A percentile compares a stretch with the other conserved stretches of the same genome.
Evolutionary conservation across 2,797 vertebrate species (phyloP).

Genomic region (Acrossocheilus fasciatus): DNA sequence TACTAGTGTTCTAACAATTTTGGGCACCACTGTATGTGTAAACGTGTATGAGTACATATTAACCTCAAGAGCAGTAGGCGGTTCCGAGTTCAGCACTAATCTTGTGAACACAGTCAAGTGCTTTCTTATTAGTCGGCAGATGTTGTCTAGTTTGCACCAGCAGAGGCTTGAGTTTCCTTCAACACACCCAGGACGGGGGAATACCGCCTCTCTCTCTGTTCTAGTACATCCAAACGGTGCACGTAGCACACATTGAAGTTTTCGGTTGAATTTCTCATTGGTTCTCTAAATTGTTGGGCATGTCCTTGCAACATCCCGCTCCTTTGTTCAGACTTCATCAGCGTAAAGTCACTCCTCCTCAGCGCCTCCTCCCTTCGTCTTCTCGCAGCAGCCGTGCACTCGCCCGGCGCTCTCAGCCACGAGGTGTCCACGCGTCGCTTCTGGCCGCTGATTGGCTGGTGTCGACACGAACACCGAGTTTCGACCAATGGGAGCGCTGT

Average conservation of each 20-base stretch:
- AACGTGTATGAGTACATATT: neutral
- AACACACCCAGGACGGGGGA: neutral
- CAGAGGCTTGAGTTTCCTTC: neutral
- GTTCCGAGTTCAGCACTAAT: neutral
- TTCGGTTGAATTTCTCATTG: neutral
- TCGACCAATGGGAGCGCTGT: conserved; percentile 85
- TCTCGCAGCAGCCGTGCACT: conserved; percentile 74
- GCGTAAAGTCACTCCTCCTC: neutral
- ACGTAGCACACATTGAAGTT: neutral
- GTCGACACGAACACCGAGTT: conserved; percentile 77
- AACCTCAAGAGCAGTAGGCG: neutral
- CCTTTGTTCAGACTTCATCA: conserved; percentile 38
- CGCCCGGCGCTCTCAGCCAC: conserved; percentile 65
- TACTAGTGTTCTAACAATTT: too few relatives aligned
- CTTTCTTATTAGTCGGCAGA: neutral
- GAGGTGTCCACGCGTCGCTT: conserved; percentile 87
- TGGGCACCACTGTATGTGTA: too few relatives aligned
- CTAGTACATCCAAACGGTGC: neutral
- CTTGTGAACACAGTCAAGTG: neutral
- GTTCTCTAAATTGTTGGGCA: neutral
- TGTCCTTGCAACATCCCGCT: neutral
- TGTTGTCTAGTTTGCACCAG: neutral
- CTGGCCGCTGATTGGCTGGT: conserved; percentile 78
- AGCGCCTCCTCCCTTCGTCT: neutral
- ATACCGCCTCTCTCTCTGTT: neutral